Evolutionary conservation across 2,113 vertebrate species (phyloP).

Genomic region (Sminthopsis crassicaudata): DNA sequence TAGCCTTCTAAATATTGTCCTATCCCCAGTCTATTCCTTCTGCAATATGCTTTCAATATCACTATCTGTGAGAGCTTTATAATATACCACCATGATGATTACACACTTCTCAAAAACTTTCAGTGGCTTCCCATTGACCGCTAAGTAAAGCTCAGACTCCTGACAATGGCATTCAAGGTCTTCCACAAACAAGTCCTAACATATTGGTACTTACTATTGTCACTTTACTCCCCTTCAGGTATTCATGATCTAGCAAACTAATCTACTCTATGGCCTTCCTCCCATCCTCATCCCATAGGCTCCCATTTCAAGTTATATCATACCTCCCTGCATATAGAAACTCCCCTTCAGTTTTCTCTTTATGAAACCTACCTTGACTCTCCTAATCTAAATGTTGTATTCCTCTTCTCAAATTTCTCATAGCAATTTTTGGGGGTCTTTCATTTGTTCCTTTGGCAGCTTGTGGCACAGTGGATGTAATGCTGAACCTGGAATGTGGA

Average conservation of each 20-base stretch:
- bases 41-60: not conserved
- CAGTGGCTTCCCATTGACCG: not conserved
- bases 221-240: not conserved
- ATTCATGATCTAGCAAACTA: not conserved
- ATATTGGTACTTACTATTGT: not conserved
- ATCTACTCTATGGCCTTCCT: not conserved
- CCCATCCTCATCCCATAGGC: not conserved
- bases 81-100: not conserved
- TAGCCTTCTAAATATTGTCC: not conserved
- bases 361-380: not conserved
- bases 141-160: not conserved
- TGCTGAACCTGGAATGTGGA: not conserved
- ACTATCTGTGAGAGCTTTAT: not conserved
- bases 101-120: not conserved
- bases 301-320: not conserved
- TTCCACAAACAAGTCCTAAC: not conserved
- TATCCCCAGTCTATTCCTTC: not conserved
- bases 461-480: not conserved
- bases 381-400: not conserved
- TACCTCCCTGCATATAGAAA: not conserved
- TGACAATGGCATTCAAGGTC: not conserved
- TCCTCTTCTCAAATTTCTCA: not conserved
- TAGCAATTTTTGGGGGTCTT: not conserved
- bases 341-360: not conserved
- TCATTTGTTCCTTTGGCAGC: not conserved